Percentiles rank a stretch among this genome's conserved stretches.
Evolutionary conservation across 2,113 vertebrate species (phyloP).

Genomic region (Marmota flaviventris): DNA sequence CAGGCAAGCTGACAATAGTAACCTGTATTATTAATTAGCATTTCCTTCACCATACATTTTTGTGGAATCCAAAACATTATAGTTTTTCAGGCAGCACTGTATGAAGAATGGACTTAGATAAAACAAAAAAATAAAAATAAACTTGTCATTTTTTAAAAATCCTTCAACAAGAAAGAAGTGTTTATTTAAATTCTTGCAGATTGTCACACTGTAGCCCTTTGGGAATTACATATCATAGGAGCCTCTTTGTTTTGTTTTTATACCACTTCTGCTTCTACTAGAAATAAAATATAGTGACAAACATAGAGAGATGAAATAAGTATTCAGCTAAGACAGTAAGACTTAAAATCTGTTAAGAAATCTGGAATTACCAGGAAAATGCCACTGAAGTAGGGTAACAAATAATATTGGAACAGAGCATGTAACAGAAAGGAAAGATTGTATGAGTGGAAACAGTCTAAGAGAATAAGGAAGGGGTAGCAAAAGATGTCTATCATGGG

Average conservation of each 20-base stretch:
- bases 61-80: not conserved
- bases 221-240: not conserved
- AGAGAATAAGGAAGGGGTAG: not conserved
- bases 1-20: not conserved
- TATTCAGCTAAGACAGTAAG: not conserved
- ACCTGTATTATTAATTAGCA: not conserved
- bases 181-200: not conserved
- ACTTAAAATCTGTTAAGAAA: not conserved
- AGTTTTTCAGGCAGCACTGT: not conserved
- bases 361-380: not conserved
- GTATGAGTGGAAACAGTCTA: not conserved
- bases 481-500: not conserved
- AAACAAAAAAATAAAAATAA: not conserved
- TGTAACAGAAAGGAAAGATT: not conserved
- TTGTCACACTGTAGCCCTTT: not conserved
- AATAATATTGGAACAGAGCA: not conserved
- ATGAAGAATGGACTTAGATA: not conserved
- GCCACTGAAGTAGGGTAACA: not conserved
- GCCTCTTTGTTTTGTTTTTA: not conserved
- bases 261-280: not conserved
- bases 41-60: not conserved
- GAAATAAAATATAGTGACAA: not conserved
- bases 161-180: not conserved
- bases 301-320: not conserved
- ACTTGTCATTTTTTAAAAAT: not conserved